phyloP scores from a whole-genome alignment of 2,797 vertebrate species.

The Hapalemur alaotrensis region DNA sequence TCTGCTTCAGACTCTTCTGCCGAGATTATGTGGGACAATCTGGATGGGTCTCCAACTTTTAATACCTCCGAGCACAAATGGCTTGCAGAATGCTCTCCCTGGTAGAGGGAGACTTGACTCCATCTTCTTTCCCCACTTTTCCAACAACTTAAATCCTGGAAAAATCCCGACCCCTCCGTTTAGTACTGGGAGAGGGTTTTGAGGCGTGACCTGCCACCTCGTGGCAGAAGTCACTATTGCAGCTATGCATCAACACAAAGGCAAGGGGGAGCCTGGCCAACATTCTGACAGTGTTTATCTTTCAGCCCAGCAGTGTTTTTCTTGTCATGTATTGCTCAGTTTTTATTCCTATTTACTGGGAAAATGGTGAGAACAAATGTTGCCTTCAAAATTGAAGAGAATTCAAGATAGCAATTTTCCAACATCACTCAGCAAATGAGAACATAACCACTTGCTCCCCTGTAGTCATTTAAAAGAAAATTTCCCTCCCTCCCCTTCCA shows the following conservation, averaged over 20 bases:
- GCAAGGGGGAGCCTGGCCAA: neutral
- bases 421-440: neutral
- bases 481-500: neutral
- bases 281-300: neutral
- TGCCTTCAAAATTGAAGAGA: neutral
- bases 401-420: neutral
- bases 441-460: neutral
- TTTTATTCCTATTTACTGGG: constrained; percentile 4
- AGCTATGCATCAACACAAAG: neutral
- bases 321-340: neutral
- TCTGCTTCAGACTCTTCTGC: neutral
- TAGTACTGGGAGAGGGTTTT: neutral
- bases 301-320: neutral
- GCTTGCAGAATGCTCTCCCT: neutral
- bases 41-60: neutral
- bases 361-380: neutral
- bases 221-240: neutral
- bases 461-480: neutral
- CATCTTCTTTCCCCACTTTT: neutral
- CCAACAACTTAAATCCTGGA: constrained; percentile 8
- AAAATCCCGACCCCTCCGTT: neutral
- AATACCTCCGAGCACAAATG: neutral
- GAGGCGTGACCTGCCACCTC: constrained; percentile 33
- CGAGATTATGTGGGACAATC: neutral
- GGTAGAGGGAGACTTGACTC: neutral